Percentiles rank a stretch among this genome's conserved stretches.
Evolutionary conservation across 2,888 invertebrate genomes (phyloP).

Genomic region (Eumerus sabulonum): DNA sequence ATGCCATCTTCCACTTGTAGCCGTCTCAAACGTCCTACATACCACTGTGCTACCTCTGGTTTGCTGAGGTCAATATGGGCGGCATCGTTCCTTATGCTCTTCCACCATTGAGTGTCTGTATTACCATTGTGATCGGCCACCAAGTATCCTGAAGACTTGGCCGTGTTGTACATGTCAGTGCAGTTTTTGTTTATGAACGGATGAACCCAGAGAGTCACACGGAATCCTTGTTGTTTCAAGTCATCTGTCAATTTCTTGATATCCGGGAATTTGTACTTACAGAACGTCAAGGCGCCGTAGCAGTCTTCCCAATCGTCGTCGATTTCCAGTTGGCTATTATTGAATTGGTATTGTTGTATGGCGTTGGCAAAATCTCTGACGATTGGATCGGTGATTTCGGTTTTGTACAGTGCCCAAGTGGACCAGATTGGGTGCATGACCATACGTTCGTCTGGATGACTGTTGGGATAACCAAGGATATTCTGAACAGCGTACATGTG

Average conservation of each 20-base stretch:
- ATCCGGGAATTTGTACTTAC: conserved; percentile 85
- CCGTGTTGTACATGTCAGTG: conserved; percentile 81
- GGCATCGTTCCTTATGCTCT: conserved; percentile 77
- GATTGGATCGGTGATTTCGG: conserved; percentile 83
- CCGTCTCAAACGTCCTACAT: conserved; percentile 78
- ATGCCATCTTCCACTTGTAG: conserved; percentile 83
- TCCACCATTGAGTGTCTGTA: conserved; percentile 80
- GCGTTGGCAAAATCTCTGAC: conserved; percentile 84
- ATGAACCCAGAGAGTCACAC: conserved; percentile 91
- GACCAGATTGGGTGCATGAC: conserved; percentile 92
- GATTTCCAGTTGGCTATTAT: conserved; percentile 89
- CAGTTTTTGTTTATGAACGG: conserved; percentile 91
- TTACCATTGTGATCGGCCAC: conserved; percentile 78
- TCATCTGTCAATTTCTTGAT: conserved; percentile 82
- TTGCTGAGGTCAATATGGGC: conserved; percentile 86
- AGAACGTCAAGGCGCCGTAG: conserved; percentile 89
- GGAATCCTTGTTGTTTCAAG: conserved; percentile 84
- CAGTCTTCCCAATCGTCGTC: conserved; percentile 94
- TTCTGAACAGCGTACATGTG: conserved; percentile 82
- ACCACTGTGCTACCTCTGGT: conserved; percentile 81
- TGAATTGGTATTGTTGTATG: conserved; percentile 83
- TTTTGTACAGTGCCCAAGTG: conserved; percentile 84
- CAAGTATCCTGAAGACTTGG: conserved; percentile 81
- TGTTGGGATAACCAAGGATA: conserved; percentile 82
- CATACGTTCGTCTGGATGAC: conserved; percentile 82